phyloP scores from a whole-genome alignment of 2,797 vertebrate genomes.

The Pteropus rufus region DNA sequence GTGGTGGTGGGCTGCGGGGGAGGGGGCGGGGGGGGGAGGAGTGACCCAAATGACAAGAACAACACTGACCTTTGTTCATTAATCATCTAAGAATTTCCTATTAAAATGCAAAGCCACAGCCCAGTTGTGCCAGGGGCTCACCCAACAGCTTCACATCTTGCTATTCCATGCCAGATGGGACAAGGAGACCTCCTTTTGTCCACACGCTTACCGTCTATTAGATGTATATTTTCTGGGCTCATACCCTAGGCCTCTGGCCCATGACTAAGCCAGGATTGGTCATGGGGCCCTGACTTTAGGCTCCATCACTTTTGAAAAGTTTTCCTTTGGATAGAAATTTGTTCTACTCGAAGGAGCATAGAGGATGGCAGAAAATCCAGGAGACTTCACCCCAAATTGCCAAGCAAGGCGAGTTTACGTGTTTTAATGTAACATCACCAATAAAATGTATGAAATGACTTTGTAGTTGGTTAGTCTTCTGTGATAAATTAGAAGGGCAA shows the following conservation, averaged over 20 bases:
- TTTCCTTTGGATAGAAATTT: neutral
- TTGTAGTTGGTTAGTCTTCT: neutral
- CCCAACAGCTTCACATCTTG: neutral
- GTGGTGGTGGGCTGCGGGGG: neutral
- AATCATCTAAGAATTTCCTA: neutral
- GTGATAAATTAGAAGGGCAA: neutral
- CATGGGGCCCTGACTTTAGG: neutral
- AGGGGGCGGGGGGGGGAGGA: neutral
- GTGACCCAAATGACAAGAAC: neutral
- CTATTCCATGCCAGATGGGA: neutral
- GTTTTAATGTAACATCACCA: neutral
- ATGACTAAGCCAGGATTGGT: neutral
- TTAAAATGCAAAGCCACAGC: neutral
- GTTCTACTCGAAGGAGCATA: neutral
- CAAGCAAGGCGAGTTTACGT: neutral
- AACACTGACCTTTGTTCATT: neutral
- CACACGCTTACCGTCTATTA: neutral
- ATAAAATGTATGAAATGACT: neutral
- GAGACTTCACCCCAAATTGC: neutral
- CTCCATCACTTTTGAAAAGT: neutral
- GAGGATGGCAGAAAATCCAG: neutral
- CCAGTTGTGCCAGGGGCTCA: neutral
- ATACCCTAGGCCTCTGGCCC: neutral
- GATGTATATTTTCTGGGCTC: neutral
- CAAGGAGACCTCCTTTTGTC: neutral